Evolutionary conservation across 2,888 invertebrate genomes (phyloP), one percentile per base, ranked within the genome.

Genomic region (Gastracanthus pulcherrimus): DNA sequence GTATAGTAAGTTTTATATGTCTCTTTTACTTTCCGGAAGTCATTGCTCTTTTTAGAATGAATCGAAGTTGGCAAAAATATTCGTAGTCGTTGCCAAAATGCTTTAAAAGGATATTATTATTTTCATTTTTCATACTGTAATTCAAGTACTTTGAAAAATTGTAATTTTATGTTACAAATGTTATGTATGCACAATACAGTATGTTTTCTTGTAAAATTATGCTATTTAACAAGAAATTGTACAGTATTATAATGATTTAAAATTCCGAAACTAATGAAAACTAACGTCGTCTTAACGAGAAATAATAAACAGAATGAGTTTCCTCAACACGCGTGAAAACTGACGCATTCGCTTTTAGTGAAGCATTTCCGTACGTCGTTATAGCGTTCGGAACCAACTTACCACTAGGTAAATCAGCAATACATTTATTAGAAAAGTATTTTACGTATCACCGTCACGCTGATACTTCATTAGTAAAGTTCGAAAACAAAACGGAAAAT

Each of bases 351-450:
- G 55, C 62, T 34, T 62, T 62, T 31, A 34, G n/a, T n/a, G 34
- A 62, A 62, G 62, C 13, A 38, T n/a, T 11, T 34, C n/a, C 60
- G 31, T 31, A 34, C 34, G 62, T 34, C 34, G 34, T 62, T 60
- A 29, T 19, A n/a, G 60, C 31, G 31, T 3, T 5, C n/a, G 31
- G 34, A 36, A 19, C n/a, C 31, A 62, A 62, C 62, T 62, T 62
- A 34, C 19, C n/a, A n/a, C n/a, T n/a, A n/a, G 36, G 31, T 9
- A 16, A 62, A 34, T 36, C 62, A 62, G 19, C 62, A 19, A 62
- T 6, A 34, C 60, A 34, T 62, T 62, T 34, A 62, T 19, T n/a
- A 62, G 34, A 34, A 62, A 62, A 62, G 62, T 62, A n/a, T 16
- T 60, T 34, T 31, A 19, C 9, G 23, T n/a, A n/a, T n/a, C n/a